phyloP scores from a whole-genome alignment of 2,113 vertebrate genomes.

The Mungos mungo region DNA sequence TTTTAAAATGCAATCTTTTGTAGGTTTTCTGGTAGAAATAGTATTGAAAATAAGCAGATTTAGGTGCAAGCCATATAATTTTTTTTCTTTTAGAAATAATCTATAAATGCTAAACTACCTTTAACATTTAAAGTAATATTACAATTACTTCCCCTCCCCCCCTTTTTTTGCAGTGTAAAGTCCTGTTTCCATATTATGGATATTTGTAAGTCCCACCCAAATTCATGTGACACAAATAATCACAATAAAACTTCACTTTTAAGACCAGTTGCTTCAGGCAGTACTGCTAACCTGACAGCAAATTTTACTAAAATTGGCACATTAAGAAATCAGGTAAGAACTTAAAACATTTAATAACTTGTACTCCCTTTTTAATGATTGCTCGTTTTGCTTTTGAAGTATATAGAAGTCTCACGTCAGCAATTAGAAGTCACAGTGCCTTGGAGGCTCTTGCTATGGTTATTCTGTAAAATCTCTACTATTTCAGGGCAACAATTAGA shows the following conservation, averaged over 20 bases:
- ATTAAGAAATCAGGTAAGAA: slow-evolving; percentile 93
- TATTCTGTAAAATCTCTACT: not conserved
- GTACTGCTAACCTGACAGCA: slow-evolving; percentile 87
- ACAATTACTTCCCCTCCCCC: not conserved
- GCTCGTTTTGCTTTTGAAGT: slow-evolving; percentile 42
- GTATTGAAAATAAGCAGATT: not conserved
- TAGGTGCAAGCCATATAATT: not conserved
- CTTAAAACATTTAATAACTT: not conserved
- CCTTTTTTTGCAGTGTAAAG: slow-evolving; percentile 90
- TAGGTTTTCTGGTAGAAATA: not conserved
- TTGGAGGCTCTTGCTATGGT: not conserved
- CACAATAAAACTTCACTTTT: slow-evolving; percentile 93
- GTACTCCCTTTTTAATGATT: not conserved
- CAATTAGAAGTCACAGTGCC: not conserved
- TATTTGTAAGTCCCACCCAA: slow-evolving; percentile 92
- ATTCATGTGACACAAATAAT: slow-evolving; percentile 89
- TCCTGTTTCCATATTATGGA: slow-evolving; percentile 99
- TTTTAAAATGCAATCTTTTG: slow-evolving; percentile 1
- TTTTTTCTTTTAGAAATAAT: slow-evolving; percentile 44
- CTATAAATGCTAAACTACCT: not conserved
- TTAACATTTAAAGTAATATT: slow-evolving; percentile 52
- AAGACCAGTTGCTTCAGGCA: slow-evolving; percentile 90
- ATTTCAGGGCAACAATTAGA: not conserved
- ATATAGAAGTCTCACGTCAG: not conserved
- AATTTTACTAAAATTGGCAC: slow-evolving; percentile 93